A percentile compares a stretch with the other conserved stretches of the same genome.
These are phyloP conservation scores for Sycophaga agraensis DNA, from an alignment of 1,140 invertebrate species.

Conservation along the genomic window DNA sequence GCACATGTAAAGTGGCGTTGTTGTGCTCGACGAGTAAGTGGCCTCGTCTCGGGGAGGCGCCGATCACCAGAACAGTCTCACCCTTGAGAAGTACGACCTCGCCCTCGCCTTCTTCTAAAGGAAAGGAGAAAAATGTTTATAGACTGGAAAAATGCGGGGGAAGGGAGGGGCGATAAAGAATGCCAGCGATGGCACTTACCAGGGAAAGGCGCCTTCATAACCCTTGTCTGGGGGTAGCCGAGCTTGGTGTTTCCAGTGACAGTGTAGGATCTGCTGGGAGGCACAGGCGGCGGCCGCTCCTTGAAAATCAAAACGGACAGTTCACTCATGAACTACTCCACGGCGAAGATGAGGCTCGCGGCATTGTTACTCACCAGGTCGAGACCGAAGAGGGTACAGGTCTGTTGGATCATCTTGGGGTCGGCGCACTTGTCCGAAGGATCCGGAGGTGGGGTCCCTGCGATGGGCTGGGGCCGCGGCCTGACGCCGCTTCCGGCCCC, in stretches of 20 bases:
- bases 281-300: slow-evolving; percentile 88
- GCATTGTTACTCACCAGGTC: slow-evolving; percentile 70
- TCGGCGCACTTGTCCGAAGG: slow-evolving; percentile 77
- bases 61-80: slow-evolving; percentile 79
- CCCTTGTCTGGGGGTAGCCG: slow-evolving; percentile 86
- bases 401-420: slow-evolving; percentile 83
- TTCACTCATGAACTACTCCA: not conserved
- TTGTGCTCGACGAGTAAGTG: slow-evolving; percentile 83
- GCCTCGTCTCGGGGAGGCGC: slow-evolving; percentile 76
- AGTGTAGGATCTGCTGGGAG: slow-evolving; percentile 85
- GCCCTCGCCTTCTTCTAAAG: slow-evolving; percentile 62
- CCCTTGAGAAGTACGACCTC: slow-evolving; percentile 73
- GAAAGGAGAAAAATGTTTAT: not conserved
- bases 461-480: slow-evolving; percentile 83
- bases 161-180: too few relatives aligned
- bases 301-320: slow-evolving; percentile 41
- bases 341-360: too few relatives aligned
- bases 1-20: slow-evolving; percentile 77
- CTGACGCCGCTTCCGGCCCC: slow-evolving; percentile 50
- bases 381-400: slow-evolving; percentile 84
- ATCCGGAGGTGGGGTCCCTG: slow-evolving; percentile 78
- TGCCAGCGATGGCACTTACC: slow-evolving; percentile 54
- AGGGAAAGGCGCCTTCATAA: slow-evolving; percentile 88
- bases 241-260: slow-evolving; percentile 90
- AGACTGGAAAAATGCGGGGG: too few relatives aligned